Evolutionary conservation across 2,797 vertebrate genomes (phyloP), one percentile per base, ranked within the genome.

Genomic region (Coccyzus lansbergi): DNA sequence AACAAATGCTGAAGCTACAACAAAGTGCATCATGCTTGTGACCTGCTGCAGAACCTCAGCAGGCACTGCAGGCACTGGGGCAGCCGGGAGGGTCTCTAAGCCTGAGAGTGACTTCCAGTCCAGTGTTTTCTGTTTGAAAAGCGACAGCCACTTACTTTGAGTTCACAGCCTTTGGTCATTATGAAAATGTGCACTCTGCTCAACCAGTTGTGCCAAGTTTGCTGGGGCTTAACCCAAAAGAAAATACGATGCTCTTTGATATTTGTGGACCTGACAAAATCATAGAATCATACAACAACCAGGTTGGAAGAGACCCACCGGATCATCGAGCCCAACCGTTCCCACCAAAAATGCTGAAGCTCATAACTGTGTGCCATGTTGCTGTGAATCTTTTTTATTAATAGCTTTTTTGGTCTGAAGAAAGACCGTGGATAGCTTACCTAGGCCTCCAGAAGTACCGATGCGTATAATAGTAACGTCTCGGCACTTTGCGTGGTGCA

Each of bases 391-490:
- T 26, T 63, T 92, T 71, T 49, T 29, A 44, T 46, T 46, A 65
- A 63, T 29, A 46, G 52, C 55, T 29, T 31, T 38, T 85, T 34
- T 72, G 13, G 64, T 68, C 48, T 42, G 84, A 40, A 65, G 83
- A 26, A 33, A 56, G 70, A 24, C 40, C 36, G 11, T 0, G 10
- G 40, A 12, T 34, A 0, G 10, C 96, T 96, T 92, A 99, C 98
- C 99, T 21, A 99, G 97, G 96, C 99, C 98, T 40, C 99, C 98
- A 6, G 98, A 99, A 21, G 99, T 99, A 29, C 99, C 98, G 0
- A 98, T 98, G 91, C 98, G 97, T 90, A 98, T 98, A 52, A 99
- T 96, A 9, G 98, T 97, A 46, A 99, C 98, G 2, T 98, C 98
- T 20, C 68, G 65, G 94, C 98, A 98, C 38, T 96, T 98, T n/a